Evolutionary conservation across 2,888 invertebrate species (phyloP).

Genomic region (Dysmachus trigonus): DNA sequence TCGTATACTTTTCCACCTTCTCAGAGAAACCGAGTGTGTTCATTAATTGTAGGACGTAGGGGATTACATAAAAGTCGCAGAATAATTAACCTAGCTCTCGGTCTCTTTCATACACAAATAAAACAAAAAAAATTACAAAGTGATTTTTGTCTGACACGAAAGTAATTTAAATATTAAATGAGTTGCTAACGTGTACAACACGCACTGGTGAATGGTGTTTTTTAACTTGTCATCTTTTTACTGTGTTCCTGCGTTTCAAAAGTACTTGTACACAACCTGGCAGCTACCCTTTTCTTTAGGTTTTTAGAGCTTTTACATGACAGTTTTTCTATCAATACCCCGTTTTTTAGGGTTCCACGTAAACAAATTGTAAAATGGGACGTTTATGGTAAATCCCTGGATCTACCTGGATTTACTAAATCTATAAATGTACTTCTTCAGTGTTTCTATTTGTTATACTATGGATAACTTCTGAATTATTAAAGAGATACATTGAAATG

Average conservation of each 20-base stretch:
- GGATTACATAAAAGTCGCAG: background rate
- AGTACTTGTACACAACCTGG: background rate
- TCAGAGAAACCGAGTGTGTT: background rate
- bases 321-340: background rate
- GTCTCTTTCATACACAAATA: background rate
- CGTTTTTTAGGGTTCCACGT: background rate
- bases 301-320: background rate
- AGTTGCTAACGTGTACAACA: background rate
- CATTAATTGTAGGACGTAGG: background rate
- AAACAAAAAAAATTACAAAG: background rate
- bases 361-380: too few relatives aligned
- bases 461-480: background rate
- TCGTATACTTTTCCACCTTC: background rate
- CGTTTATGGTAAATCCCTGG: too few relatives aligned
- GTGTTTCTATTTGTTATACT: background rate
- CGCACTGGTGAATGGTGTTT: background rate
- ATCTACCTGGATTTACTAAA: too few relatives aligned
- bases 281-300: background rate
- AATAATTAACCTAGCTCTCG: background rate
- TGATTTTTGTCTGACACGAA: background rate
- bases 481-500: too few relatives aligned
- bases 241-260: background rate
- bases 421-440: too few relatives aligned
- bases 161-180: background rate
- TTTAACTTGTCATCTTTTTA: background rate